Percentiles rank a stretch among this genome's conserved stretches.
Conservation (phyloP, 2,113 vertebrate genomes). For the Calidris pugnax region DNA sequence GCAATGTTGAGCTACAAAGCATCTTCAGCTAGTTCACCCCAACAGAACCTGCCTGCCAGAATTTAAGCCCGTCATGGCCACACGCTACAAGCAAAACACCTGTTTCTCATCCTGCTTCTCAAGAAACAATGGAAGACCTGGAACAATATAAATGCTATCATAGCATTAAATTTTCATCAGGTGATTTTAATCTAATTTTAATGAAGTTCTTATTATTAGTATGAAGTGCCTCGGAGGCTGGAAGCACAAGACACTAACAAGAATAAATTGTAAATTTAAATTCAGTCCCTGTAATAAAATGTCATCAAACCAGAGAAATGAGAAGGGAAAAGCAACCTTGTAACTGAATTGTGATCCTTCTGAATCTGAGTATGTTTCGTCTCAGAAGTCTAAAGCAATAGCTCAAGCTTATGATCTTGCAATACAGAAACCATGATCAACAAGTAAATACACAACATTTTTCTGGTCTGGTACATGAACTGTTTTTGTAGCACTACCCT, state of each 20-base stretch:
- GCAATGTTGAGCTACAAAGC: background rate
- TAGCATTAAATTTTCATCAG: background rate
- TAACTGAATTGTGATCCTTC: background rate
- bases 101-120: background rate
- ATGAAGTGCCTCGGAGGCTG: background rate
- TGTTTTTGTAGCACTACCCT: background rate
- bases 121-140: background rate
- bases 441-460: background rate
- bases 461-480: background rate
- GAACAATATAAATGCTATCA: background rate
- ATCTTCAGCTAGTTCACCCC: background rate
- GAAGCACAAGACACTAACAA: background rate
- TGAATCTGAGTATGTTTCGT: background rate
- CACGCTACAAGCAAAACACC: background rate
- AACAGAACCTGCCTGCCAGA: background rate
- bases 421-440: background rate
- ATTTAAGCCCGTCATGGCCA: background rate
- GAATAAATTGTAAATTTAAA: background rate
- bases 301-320: background rate
- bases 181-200: constrained; percentile 10
- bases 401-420: background rate
- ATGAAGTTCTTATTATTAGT: background rate
- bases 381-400: background rate
- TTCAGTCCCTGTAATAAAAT: background rate
- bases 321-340: background rate